Conservation (phyloP, 2,113 vertebrate genomes). For the Plecotus auritus region DNA sequence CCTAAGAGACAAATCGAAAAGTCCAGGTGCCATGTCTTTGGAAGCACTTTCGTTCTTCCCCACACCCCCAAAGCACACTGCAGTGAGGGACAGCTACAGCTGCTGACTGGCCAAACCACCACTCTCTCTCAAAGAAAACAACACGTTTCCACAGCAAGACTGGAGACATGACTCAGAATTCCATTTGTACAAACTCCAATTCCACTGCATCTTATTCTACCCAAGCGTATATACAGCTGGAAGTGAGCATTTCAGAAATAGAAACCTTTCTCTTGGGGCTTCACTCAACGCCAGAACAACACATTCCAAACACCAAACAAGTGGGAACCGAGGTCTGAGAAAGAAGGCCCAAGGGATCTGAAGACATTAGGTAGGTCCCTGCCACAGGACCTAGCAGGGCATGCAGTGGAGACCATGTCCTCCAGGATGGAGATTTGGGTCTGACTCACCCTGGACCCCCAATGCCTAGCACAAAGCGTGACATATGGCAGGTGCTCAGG, state of each 20-base stretch:
- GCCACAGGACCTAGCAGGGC: neutral
- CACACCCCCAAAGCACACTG: neutral
- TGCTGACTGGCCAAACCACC: neutral
- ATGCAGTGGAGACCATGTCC: neutral
- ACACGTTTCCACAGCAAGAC: neutral
- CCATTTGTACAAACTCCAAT: conserved; percentile 46
- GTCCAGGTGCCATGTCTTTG: neutral
- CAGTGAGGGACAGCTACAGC: neutral
- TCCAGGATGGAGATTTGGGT: neutral
- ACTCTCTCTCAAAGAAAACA: conserved; percentile 35
- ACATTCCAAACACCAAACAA: conserved; percentile 65
- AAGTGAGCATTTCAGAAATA: conserved; percentile 69
- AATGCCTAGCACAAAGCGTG: neutral
- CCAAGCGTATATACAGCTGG: conserved; percentile 65
- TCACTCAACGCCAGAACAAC: conserved; percentile 62
- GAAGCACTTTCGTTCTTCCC: neutral
- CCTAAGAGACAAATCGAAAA: neutral
- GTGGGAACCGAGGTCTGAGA: conserved; percentile 38
- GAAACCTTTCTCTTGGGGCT: conserved; percentile 66
- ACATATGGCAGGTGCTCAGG: neutral
- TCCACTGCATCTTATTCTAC: conserved; percentile 51
- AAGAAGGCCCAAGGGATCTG: neutral
- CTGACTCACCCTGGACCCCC: neutral
- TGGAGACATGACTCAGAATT: conserved; percentile 51
- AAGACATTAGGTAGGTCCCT: conserved; percentile 39